Evolutionary conservation across 2,113 vertebrate genomes (phyloP).

Genomic region (Catharus bicknelli): DNA sequence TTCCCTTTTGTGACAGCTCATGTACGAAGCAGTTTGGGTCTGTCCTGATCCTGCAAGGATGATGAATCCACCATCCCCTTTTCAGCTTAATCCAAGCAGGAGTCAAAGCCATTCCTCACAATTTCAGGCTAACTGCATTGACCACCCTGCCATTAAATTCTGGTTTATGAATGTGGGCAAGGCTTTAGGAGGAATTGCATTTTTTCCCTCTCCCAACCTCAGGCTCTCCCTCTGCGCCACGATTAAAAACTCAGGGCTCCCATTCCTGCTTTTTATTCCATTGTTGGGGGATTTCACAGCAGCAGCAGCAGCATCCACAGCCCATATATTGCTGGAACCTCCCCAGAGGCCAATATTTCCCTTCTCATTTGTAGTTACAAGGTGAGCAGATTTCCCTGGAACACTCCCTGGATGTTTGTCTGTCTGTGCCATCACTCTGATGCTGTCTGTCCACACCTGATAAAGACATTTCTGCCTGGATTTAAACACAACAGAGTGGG

Average conservation of each 20-base stretch:
- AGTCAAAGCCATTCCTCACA: slow-evolving; percentile 8
- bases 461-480: neutral
- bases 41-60: neutral
- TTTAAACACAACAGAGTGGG: neutral
- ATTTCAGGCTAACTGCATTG: neutral
- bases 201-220: neutral
- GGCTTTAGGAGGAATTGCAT: neutral
- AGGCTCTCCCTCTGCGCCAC: neutral
- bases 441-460: neutral
- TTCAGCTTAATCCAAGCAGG: neutral
- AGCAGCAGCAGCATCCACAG: neutral
- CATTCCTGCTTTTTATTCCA: neutral
- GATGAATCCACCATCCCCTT: slow-evolving; percentile 14
- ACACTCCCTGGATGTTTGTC: neutral
- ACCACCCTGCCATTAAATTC: neutral
- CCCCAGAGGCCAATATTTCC: neutral
- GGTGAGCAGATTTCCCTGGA: neutral
- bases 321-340: neutral
- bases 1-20: slow-evolving; percentile 16
- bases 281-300: neutral
- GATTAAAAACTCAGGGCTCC: neutral
- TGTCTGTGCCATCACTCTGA: neutral
- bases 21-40: neutral
- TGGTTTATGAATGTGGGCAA: neutral
- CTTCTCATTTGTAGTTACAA: slow-evolving; percentile 12